Conservation (phyloP, 2,113 vertebrate species). For the Bagarius yarrelli region DNA sequence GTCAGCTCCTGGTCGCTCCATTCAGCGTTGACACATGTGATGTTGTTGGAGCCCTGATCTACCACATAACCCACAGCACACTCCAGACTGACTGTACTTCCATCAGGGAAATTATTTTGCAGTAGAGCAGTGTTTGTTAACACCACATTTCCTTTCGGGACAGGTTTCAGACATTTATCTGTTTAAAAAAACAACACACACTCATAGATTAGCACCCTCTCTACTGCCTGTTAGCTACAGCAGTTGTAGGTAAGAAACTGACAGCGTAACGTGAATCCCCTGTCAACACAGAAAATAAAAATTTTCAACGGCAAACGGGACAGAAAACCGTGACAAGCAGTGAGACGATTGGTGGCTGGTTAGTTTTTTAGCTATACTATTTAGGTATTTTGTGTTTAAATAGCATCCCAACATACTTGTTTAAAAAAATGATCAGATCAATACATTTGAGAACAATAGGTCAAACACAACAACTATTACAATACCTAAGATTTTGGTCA, state of each 20-base stretch:
- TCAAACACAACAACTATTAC: not conserved
- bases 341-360: not conserved
- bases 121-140: slow-evolving; percentile 42
- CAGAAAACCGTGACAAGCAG: not conserved
- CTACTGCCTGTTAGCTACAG: not conserved
- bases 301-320: not conserved
- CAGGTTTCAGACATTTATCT: slow-evolving; percentile 59
- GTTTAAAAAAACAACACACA: not conserved
- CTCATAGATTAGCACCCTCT: not conserved
- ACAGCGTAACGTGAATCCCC: not conserved
- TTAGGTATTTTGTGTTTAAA: not conserved
- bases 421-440: not conserved
- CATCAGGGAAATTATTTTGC: slow-evolving; percentile 50
- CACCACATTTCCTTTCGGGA: fast-evolving
- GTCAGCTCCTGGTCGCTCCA: slow-evolving; percentile 57
- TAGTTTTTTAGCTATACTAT: not conserved
- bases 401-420: not conserved
- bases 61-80: slow-evolving; percentile 48
- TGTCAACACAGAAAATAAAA: not conserved
- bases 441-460: not conserved
- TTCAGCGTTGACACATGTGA: slow-evolving; percentile 17
- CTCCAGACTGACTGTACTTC: not conserved
- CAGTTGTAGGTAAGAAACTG: not conserved
- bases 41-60: slow-evolving; percentile 40
- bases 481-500: not conserved